These are phyloP conservation scores for Muntiacus reevesi DNA, from an alignment of 2,113 vertebrate genomes.

Conservation along the genomic window DNA sequence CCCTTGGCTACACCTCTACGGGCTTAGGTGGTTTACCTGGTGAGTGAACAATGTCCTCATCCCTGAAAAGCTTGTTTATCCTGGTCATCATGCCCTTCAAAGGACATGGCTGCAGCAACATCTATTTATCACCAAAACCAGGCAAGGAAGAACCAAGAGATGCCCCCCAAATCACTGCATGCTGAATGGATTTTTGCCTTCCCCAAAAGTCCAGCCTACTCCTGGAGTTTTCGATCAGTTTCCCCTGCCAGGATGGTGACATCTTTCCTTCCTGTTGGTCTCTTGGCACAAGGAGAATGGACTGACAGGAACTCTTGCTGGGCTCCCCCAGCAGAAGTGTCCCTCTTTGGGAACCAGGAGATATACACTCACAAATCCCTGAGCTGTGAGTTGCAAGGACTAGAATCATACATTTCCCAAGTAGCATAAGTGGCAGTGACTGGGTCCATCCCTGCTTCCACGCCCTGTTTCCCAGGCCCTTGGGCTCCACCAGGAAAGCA, in stretches of 20 bases:
- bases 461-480: background rate
- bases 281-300: background rate
- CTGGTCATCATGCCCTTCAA: background rate
- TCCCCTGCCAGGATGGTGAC: too few relatives aligned
- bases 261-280: background rate
- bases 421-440: too few relatives aligned
- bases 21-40: background rate
- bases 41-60: background rate
- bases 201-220: background rate
- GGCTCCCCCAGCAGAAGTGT: too few relatives aligned
- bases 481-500: background rate
- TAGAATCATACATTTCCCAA: background rate
- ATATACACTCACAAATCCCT: background rate
- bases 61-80: background rate
- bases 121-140: background rate
- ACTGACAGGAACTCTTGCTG: background rate
- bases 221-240: background rate
- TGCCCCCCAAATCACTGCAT: background rate
- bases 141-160: background rate
- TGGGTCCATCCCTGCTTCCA: background rate
- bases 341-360: background rate
- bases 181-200: background rate
- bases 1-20: too few relatives aligned
- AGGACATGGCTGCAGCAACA: background rate
- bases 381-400: background rate